A percentile compares a stretch with the other conserved stretches of the same genome.
phyloP scores from a whole-genome alignment of 2,888 invertebrate species.

The Scaptomyza reducta region DNA sequence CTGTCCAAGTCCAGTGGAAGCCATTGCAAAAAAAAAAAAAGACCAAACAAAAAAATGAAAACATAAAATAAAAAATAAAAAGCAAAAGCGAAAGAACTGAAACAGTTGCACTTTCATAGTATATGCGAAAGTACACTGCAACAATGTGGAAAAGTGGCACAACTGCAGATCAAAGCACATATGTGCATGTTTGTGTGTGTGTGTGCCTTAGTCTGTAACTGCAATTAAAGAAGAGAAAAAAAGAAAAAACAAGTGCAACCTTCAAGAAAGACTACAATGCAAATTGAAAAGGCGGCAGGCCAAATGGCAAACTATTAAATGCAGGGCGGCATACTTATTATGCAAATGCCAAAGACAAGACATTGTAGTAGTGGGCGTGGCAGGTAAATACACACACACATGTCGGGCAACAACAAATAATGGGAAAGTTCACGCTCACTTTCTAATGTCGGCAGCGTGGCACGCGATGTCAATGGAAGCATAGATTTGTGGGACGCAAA shows the following conservation, averaged over 20 bases:
- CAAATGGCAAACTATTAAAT: conserved; percentile 50
- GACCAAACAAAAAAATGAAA: neutral
- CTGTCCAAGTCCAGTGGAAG: conserved; percentile 31
- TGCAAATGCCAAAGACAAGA: conserved; percentile 47
- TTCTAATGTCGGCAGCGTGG: conserved; percentile 56
- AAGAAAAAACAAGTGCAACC: conserved; percentile 40
- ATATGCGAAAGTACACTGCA: conserved; percentile 50
- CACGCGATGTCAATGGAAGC: conserved; percentile 50
- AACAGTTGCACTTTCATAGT: conserved; percentile 60
- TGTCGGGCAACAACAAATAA: conserved; percentile 33
- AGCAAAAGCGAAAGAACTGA: conserved; percentile 31
- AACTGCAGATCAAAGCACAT: conserved; percentile 42
- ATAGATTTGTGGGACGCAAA: neutral
- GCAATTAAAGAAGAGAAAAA: conserved; percentile 27
- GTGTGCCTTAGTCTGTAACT: conserved; percentile 4
- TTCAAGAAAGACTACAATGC: conserved; percentile 39
- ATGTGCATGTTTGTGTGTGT: conserved; percentile 5
- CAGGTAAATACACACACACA: conserved; percentile 15
- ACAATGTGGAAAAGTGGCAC: conserved; percentile 46
- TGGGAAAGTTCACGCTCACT: conserved; percentile 71
- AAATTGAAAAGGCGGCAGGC: conserved; percentile 52
- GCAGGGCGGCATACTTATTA: conserved; percentile 48
- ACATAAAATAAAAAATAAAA: neutral
- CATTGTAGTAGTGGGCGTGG: conserved; percentile 29
- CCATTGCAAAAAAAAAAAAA: conserved; percentile 35